Conservation (phyloP, 2,888 invertebrate species). For the Drosophila multiciliata region DNA sequence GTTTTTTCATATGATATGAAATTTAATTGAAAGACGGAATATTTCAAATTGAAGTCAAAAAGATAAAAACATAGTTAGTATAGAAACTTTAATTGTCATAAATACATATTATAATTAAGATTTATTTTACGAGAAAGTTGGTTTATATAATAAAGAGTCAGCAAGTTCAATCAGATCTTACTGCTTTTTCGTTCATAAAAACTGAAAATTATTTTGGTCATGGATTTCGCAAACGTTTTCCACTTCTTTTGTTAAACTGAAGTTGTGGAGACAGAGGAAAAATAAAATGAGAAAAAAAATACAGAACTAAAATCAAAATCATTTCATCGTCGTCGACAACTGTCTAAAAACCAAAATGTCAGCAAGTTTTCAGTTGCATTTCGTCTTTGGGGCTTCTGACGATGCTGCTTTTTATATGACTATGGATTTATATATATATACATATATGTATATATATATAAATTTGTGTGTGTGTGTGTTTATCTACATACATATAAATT, state of each 20-base stretch:
- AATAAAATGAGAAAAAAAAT: not conserved
- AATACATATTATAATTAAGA: not conserved
- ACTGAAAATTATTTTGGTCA: constrained; percentile 3
- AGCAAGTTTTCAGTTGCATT: constrained; percentile 65
- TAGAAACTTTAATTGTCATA: not conserved
- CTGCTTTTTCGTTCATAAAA: constrained; percentile 7
- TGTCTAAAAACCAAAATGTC: constrained; percentile 70
- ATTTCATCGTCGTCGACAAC: constrained; percentile 54
- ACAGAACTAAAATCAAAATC: constrained; percentile 24
- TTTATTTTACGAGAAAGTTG: not conserved
- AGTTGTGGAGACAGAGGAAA: not conserved
- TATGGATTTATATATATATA: constrained; percentile 18
- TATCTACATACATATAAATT: constrained; percentile 16
- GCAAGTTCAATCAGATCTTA: not conserved
- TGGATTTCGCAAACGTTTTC: not conserved
- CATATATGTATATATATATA: not conserved
- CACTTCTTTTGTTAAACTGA: constrained; percentile 1
- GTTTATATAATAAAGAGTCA: not conserved
- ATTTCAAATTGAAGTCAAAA: not conserved
- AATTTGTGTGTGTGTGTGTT: constrained; percentile 18
- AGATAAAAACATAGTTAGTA: not conserved
- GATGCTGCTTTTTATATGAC: constrained; percentile 34
- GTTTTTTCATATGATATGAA: too few relatives aligned
- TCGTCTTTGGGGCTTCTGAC: constrained; percentile 38
- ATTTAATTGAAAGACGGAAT: not conserved